Evolutionary conservation across 2,113 vertebrate species (phyloP), one percentile per base, ranked within the genome.

Genomic region (Leucopsar rothschildi): DNA sequence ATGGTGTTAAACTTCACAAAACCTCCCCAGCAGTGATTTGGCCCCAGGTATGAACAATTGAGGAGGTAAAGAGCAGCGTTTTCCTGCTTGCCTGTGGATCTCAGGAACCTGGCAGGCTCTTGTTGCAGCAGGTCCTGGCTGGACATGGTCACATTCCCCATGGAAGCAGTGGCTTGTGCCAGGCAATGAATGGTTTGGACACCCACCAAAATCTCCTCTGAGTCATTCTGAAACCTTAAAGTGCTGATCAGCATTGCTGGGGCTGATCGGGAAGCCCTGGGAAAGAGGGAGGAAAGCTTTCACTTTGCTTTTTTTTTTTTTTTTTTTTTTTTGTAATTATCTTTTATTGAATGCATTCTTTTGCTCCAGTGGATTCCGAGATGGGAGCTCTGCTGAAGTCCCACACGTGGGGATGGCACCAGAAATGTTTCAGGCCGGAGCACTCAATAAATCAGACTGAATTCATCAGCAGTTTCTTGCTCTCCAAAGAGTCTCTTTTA

Each of bases 401-500:
- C 33, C 6, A 5, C 57, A 13, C 8, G 0, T 0, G 0, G 44
- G 9, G 39, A 23, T 8, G 23, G 37, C 37, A 44, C 0, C 1
- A 19, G 64, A 31, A 70, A n/a, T 2, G 4, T 63, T 75, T 21
- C 2, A 2, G 47, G 75, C 53, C 61, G 69, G 37, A 29, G 15
- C 0, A 0, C 64, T 90, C 40, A 9, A 9, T 37, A 83, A 89
- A 50, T 18, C 31, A 1, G 1, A 4, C 59, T 29, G 50, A 77
- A 70, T 5, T 25, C 6, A 15, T 3, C 37, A 65, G 39, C 1
- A 0, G 10, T 12, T 91, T 39, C 56, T 60, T 21, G 27, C 22
- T 39, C 64, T 19, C 33, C 25, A 69, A 27, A 42, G 0, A 4
- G 9, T 20, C 17, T 14, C 57, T 63, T 71, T 64, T 28, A 52